These are phyloP conservation scores for Tinea trinotella DNA, from an alignment of 2,888 invertebrate genomes.

Conservation along the genomic window DNA sequence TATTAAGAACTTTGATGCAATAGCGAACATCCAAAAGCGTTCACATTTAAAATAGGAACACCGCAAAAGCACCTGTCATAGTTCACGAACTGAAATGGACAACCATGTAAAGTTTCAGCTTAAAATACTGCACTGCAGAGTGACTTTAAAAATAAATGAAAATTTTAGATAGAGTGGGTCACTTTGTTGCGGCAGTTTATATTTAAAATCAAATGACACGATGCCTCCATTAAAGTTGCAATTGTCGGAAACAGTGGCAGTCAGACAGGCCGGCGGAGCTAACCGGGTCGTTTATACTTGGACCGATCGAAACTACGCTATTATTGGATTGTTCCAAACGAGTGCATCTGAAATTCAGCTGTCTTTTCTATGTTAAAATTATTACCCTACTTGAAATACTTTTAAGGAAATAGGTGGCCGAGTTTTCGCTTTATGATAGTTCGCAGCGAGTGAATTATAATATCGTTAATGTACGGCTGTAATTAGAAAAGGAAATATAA, in stretches of 20 bases:
- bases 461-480: not conserved
- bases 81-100: constrained; percentile 1
- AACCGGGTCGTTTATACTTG: constrained; percentile 60
- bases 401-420: constrained; percentile 5
- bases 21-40: not conserved
- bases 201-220: constrained; percentile 59
- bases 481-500: not conserved
- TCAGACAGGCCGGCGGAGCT: constrained; percentile 32
- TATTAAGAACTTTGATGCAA: not conserved
- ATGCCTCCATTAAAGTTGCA: constrained; percentile 60
- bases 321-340: constrained; percentile 55
- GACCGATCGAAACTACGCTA: constrained; percentile 60
- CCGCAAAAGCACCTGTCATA: constrained; percentile 14
- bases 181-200: constrained; percentile 40
- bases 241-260: constrained; percentile 34
- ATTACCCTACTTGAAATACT: constrained; percentile 10
- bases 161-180: constrained; percentile 39
- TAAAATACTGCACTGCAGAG: constrained; percentile 13
- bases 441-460: not conserved
- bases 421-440: constrained; percentile 2
- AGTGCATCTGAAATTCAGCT: constrained; percentile 44
- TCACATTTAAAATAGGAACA: not conserved
- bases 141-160: constrained; percentile 16
- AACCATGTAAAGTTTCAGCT: constrained; percentile 8
- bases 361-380: constrained; percentile 26